These are phyloP conservation scores for Ochotona curzoniae DNA, from an alignment of 2,113 vertebrate genomes.

Conservation along the genomic window DNA sequence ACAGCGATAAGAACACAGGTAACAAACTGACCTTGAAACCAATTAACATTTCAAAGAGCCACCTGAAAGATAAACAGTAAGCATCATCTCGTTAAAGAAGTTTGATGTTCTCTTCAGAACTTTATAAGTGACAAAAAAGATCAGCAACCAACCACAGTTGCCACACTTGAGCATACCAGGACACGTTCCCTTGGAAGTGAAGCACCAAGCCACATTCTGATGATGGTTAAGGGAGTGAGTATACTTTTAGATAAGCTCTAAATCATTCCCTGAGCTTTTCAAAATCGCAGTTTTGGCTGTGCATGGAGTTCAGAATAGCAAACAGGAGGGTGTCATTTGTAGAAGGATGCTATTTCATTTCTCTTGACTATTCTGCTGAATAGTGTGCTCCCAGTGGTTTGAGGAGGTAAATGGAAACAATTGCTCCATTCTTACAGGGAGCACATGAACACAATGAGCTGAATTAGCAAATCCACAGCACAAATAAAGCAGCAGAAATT, in stretches of 20 bases:
- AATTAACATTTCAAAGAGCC: conserved; percentile 60
- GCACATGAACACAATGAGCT: not conserved
- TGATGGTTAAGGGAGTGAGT: not conserved
- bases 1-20: conserved; percentile 22
- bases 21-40: conserved; percentile 41
- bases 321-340: not conserved
- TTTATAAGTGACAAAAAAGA: conserved; percentile 44
- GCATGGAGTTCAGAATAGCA: not conserved
- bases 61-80: conserved; percentile 29
- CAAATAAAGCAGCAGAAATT: conserved; percentile 32
- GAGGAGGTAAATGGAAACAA: conserved; percentile 70
- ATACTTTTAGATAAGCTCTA: conserved; percentile 48
- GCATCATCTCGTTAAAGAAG: not conserved
- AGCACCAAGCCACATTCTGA: not conserved
- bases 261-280: conserved; percentile 52
- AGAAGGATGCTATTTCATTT: conserved; percentile 54
- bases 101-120: not conserved
- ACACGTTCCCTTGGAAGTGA: too few relatives aligned
- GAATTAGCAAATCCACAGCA: conserved; percentile 34
- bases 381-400: conserved; percentile 46
- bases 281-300: conserved; percentile 14
- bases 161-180: not conserved
- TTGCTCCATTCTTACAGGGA: conserved; percentile 35
- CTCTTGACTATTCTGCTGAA: conserved; percentile 52
- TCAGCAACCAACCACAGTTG: not conserved